Base-by-base conservation (phyloP, 2,888 invertebrate genomes). In the Drosophila eohydei region DNA sequence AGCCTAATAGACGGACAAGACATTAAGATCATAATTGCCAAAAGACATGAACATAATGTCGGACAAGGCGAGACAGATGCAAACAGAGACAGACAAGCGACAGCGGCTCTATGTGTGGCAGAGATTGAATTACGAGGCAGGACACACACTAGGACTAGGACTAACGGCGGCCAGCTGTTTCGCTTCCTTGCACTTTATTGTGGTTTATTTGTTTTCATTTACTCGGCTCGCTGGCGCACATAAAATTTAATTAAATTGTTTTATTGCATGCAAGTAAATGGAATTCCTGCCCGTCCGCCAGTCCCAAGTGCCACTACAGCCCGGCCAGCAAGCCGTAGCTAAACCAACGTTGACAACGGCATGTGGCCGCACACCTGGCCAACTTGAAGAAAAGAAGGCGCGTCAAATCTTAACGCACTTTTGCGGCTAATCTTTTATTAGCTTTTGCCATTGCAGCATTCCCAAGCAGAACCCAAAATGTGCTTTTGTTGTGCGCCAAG, bases 211-310 rank as follows among this genome's bases (percentile, higher is more conserved):
- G 89, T 79, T 89, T 88, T 89, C 88, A 89, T 86, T 79, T 80
- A 73, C 74, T 80, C 69, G 74, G 48, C 80, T 72, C 71, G 68
- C 44, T 64, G 71, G 60, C 60, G 67, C 74, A 76, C 73, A 86
- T 89, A 81, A 86, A 89, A 89, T 86, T 82, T 88, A 86, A 86
- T 86, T 89, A 86, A 86, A 86, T 81, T 85, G 89, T 85, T 86
- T 86, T 83, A 89, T 88, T 81, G 81, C 88, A 72, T 72, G 69
- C 71, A 57, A 72, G 69, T 65, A 72, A 72, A 80, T 85, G 81
- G 76, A 69, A 87, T 81, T 69, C 65, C 71, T 71, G 63, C 64
- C 74, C 64, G 67, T 67, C 83, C 54, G 63, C 40, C 86, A 44
- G 11, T 21, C 44, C 41, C 26, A 40, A n/a, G 16, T 5, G 21